Base-by-base conservation (phyloP, 1,140 invertebrate species). In the Anthonomus grandis region DNA sequence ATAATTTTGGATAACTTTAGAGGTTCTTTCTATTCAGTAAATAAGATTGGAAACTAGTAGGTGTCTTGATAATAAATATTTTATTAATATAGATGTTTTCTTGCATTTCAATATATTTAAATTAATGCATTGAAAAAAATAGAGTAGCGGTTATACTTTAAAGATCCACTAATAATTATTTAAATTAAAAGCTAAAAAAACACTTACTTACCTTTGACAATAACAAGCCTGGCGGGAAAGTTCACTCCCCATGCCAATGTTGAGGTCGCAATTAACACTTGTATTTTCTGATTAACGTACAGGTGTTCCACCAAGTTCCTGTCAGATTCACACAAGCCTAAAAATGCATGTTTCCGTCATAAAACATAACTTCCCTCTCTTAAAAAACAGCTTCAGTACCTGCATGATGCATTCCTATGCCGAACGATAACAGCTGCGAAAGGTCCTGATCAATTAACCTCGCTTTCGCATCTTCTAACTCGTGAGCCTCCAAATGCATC, bases 211-310 rank as follows among this genome's bases (percentile, higher is more conserved):
- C 79, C 72, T 65, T 81, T 82, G 21, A 87, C 80, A 1, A 89
- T 80, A 0, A 95, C 93, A 15, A 95, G 74, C 76, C 95, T 91
- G 17, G 97, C 96, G 2, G 97, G 97, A 64, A 98, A 92, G 77
- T 99, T 99, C 0, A 99, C 95, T 42, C 97, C 97, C 97, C 97
- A 99, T 1, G 97, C 97, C 22, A 99, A 74, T 0, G 97, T 99
- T 5, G 95, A 91, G 0, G 97, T 99, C 23, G 97, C 93, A 57
- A 99, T 91, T 13, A 99, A 76, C n/a, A 98, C 91, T 81, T 98
- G 97, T 71, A 99, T 99, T 72, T 96, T 98, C 64, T 93, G 88
- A 76, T 97, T 92, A 3, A 97, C 86, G 78, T 98, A 99, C 4
- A 99, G 76, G 73, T 97, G 91, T 73, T 99, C 97, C 0, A 96